Base-by-base conservation (phyloP, 2,888 invertebrate genomes). In the Entomobrya multifasciata region DNA sequence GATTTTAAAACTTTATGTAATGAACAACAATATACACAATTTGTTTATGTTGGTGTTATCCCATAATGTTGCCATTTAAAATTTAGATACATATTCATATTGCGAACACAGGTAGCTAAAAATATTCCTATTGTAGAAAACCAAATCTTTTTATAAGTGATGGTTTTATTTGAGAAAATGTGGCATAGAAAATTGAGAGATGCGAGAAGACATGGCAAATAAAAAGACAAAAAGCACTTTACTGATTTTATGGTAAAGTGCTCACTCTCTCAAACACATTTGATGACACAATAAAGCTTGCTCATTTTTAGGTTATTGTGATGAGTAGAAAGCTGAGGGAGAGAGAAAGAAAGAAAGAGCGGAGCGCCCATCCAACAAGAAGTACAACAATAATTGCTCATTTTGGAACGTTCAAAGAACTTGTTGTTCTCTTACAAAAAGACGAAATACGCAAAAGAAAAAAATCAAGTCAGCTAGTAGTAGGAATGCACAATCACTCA, bases 361-460 rank as follows among this genome's bases (percentile, higher is more conserved):
- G 27, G 27, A 60, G 13, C 60, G 27, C 60, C 27, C 60, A 60
- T 4, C 13, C 25, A 60, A 60, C 60, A 60, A 60, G n/a, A 60
- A n/a, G n/a, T n/a, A 60, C 15, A 60, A 27, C 17, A 60, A 22
- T 55, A 17, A 60, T 60, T 5, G 60, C 60, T 22, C 20, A 15
- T 27, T 60, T 60, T 60, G 60, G 60, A 65, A 65, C 41, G 65
- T 4, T 65, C n/a, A 65, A 65, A 65, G 65, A 65, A 65, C 30
- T 65, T 65, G 65, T 41, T 65, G 65, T 65, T 65, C 65, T 65
- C 65, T 15, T 30, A 27, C 5, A 6, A 15, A 27, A 20, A 60
- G 11, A 36, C 4, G 15, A 20, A 1, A n/a, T 13, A 15, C 25
- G 60, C 6, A 30, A 60, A 27, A 60, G 60, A 15, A 4, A 25